Base-by-base conservation (phyloP, 2,113 vertebrate species). In the Eolophus roseicapilla region DNA sequence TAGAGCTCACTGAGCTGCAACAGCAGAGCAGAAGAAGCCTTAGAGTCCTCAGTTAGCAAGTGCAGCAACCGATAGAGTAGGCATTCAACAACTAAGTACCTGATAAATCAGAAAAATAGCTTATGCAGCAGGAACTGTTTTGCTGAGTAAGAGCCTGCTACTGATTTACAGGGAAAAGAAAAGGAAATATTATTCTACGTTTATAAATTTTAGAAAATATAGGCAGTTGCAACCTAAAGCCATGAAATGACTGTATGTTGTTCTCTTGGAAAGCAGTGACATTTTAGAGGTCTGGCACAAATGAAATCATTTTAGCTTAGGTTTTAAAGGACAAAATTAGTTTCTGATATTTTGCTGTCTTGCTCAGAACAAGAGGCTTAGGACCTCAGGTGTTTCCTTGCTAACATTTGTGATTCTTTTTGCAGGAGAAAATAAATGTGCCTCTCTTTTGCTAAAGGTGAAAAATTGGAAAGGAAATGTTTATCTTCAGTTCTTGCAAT, bases 1-100 rank as follows among this genome's bases (percentile, higher is more conserved):
- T 93, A 93, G 91, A 92, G 70, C 93, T 92, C 47, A 2, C 43
- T 89, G 81, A 87, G 83, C 91, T 92, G 69, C 65, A 93, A 60
- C 35, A 95, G 70, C 67, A 52, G 81, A 82, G 65, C 92, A 94
- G 81, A 47, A 77, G 62, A 4, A 76, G n/a, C 64, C 71, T 73
- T 62, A 91, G 84, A 82, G 87, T 62, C 53, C 89, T 90, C 74
- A 39, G 35, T 65, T 76, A 80, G 60, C 73, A 57, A 95, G 62
- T 41, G 65, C 65, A 89, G 65, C 57, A 73, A 47, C 47, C 82
- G 83, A 76, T 53, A 57, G 57, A 75, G 43, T 3, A 49, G 63
- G 20, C 52, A 75, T 84, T 94, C 43, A 78, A 41, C 83, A 92
- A 17, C n/a, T 49, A 75, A 82, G 14, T 86, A 89, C 74, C 65